Base-by-base conservation (phyloP, 1,140 invertebrate genomes). In the Littorina saxatilis region DNA sequence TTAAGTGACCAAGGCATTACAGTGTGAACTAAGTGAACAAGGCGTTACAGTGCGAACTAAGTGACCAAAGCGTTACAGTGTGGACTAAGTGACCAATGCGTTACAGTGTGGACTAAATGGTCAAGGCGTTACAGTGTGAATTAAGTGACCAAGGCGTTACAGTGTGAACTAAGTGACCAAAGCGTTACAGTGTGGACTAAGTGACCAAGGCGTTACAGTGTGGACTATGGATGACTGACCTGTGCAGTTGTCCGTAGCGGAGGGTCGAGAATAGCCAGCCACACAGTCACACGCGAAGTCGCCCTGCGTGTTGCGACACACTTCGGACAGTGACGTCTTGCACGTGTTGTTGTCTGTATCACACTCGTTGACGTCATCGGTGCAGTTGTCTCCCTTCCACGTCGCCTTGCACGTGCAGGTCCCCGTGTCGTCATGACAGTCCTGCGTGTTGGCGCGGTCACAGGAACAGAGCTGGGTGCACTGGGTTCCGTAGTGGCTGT, bases 351-450 rank as follows among this genome's bases (percentile, higher is more conserved):
- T 0, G 35, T 27, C 32, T 0, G 7, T 29, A 0, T 96, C 95
- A 91, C 98, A 99, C 92, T 98, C 98, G 90, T 99, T 95, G 81
- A 98, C 96, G 88, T 99, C 97, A 88, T 97, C 95, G 0, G 96
- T 97, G 88, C 98, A 99, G 81, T 96, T 95, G 17, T 61, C 52
- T 2, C 85, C 85, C 29, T 35, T 82, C 85, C 85, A 86, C 43
- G 66, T 78, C 5, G 88, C 98, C 95, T 97, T 96, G 88, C 98
- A 99, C 23, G 96, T 97, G 91, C 98, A 99, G 7, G 84, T 66
- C 9, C 84, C 84, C 37, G 74, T 58, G 3, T 68, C 52, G n/a
- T 73, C 61, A 58, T 84, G 61, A 32, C 83, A 84, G 37, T 37
- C 58, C n/a, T 55, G n/a, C 11, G 77, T 79, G 80, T 81, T 81